Evolutionary conservation across 1,140 invertebrate genomes (phyloP).

Genomic region (Campoletis sonorensis): DNA sequence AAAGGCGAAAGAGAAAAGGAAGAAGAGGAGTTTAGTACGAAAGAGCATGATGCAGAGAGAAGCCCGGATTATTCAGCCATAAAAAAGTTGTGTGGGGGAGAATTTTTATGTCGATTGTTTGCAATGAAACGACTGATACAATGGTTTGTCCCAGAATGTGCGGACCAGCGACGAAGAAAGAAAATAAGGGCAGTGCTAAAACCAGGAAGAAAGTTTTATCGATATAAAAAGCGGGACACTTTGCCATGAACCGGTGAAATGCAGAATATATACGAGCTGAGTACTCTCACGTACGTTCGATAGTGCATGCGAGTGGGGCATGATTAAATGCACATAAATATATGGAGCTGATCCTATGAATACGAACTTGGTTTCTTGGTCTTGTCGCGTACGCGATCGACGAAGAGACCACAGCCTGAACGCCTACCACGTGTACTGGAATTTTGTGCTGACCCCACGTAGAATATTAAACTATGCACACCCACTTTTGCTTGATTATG

Average conservation of each 20-base stretch:
- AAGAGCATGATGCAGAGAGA: not conserved
- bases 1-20: not conserved
- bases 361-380: slow-evolving; percentile 27
- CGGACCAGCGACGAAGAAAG: too few relatives aligned
- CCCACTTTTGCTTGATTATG: slow-evolving; percentile 6
- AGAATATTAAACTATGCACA: not conserved
- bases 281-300: slow-evolving; percentile 2
- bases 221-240: not conserved
- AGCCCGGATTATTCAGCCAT: not conserved
- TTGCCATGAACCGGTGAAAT: slow-evolving; percentile 4
- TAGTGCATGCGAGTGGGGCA: slow-evolving; percentile 27
- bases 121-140: too few relatives aligned
- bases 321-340: slow-evolving; percentile 45
- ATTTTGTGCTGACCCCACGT: not conserved
- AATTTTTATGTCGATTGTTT: not conserved
- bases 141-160: too few relatives aligned
- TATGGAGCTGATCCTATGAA: slow-evolving; percentile 30
- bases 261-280: not conserved
- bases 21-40: not conserved
- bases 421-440: not conserved
- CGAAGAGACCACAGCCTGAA: not conserved
- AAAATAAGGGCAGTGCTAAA: not conserved
- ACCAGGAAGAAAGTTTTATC: not conserved
- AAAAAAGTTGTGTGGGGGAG: not conserved
- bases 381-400: not conserved